phyloP scores from a whole-genome alignment of 92 coral and sea anemone species.

The Epizoanthus rinbou region DNA sequence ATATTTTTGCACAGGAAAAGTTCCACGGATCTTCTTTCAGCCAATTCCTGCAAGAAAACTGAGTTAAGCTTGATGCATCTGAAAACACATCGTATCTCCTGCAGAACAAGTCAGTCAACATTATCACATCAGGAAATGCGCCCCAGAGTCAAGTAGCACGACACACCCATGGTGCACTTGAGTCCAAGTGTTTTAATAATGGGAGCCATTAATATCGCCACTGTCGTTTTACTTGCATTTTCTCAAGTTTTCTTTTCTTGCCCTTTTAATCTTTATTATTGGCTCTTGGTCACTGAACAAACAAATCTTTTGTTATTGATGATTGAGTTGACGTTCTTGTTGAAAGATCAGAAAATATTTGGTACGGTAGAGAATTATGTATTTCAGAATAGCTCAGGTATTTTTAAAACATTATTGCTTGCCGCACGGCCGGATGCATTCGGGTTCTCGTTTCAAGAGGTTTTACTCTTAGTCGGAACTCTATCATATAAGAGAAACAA shows the following conservation, averaged over 20 bases:
- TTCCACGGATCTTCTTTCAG: too few species aligned
- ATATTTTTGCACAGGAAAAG: too few species aligned
- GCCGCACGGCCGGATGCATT: background rate
- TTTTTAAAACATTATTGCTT: background rate
- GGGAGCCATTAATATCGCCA: background rate
- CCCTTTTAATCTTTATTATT: background rate
- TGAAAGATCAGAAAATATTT: background rate
- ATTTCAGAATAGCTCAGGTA: background rate
- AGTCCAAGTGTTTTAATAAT: constrained; percentile 14
- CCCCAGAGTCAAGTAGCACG: background rate
- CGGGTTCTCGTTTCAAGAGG: too few species aligned
- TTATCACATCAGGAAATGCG: background rate
- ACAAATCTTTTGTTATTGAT: background rate
- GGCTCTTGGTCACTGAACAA: constrained; percentile 12
- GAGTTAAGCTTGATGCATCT: background rate
- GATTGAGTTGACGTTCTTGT: background rate
- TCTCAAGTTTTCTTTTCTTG: background rate
- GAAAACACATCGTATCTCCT: background rate
- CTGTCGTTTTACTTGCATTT: background rate
- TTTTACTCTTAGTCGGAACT: too few species aligned
- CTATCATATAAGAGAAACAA: too few species aligned
- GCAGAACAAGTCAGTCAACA: background rate
- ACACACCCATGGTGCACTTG: constrained; percentile 5
- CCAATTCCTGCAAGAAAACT: too few species aligned
- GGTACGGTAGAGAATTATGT: background rate